phyloP scores from a whole-genome alignment of 92 coral and sea anemone species.

The Pocillopora grandis region DNA sequence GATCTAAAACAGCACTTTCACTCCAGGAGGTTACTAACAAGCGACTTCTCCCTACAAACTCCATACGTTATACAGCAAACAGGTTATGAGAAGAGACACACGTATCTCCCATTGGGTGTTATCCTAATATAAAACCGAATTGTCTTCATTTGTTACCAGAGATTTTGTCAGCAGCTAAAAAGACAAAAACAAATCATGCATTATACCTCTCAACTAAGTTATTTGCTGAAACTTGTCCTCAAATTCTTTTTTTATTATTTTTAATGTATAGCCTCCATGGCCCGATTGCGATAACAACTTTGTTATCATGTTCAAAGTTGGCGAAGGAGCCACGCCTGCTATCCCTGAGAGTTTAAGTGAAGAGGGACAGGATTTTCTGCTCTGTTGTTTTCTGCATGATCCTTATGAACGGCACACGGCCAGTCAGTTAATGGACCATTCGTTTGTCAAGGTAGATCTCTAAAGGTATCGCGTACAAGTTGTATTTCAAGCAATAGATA shows the following conservation, averaged over 20 bases:
- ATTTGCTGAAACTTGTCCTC: not conserved
- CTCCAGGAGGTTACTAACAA: no score
- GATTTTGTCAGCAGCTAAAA: not conserved
- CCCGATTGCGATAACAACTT: conserved; percentile 94
- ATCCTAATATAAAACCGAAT: no score
- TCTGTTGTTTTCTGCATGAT: conserved; percentile 77
- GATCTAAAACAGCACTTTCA: no score
- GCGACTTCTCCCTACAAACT: no score
- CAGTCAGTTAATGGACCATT: conserved; percentile 82
- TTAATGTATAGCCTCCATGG: conserved; percentile 92
- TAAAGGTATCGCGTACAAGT: not conserved
- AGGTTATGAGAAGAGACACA: no score
- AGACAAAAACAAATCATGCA: not conserved
- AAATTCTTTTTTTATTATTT: no score
- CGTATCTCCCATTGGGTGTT: no score
- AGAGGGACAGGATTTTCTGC: conserved; percentile 86
- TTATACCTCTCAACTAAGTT: not conserved
- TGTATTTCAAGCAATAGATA: not conserved
- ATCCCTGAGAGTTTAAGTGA: conserved; percentile 91
- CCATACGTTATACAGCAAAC: no score
- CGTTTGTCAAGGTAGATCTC: conserved; percentile 83
- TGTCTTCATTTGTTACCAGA: no score
- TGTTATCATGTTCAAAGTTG: conserved; percentile 95
- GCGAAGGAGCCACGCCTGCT: conserved; percentile 92
- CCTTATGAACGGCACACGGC: conserved; percentile 79